Conservation (phyloP, 2,797 vertebrate species). For the Thaleichthys pacificus region DNA sequence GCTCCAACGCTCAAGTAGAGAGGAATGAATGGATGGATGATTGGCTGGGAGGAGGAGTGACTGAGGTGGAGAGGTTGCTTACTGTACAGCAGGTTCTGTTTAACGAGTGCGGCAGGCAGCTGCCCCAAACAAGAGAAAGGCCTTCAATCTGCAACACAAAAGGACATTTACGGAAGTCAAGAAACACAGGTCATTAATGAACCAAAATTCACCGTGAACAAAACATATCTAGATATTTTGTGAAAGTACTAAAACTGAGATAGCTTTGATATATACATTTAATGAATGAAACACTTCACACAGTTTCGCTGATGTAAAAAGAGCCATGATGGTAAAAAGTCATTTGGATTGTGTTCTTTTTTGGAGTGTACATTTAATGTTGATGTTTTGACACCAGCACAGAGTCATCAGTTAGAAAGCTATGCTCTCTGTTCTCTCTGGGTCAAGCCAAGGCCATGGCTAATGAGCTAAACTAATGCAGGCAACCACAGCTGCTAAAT, state of each 20-base stretch:
- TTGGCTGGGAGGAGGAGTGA: background rate
- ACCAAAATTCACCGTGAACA: too few relatives aligned
- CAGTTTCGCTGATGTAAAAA: background rate
- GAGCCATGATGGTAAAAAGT: too few relatives aligned
- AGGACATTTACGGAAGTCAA: background rate
- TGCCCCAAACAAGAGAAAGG: background rate
- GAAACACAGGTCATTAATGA: too few relatives aligned
- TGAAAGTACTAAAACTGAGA: too few relatives aligned
- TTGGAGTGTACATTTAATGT: slow-evolving; percentile 22
- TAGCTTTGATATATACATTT: background rate
- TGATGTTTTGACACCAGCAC: slow-evolving; percentile 19
- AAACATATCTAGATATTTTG: too few relatives aligned
- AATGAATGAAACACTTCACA: background rate
- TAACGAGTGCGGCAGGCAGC: background rate
- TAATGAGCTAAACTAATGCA: slow-evolving; percentile 11
- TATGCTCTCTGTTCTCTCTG: slow-evolving; percentile 14
- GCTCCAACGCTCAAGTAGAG: background rate
- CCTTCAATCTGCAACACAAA: background rate
- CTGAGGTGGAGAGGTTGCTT: background rate
- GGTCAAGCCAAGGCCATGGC: slow-evolving; percentile 32
- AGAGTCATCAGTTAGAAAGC: slow-evolving; percentile 22
- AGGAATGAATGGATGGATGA: background rate
- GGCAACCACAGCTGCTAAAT: slow-evolving; percentile 18
- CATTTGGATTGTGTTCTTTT: too few relatives aligned
- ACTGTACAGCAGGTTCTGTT: background rate